These are phyloP conservation scores for Brachionus paranguensis DNA, from an alignment of 1,140 invertebrate species.

Conservation along the genomic window DNA sequence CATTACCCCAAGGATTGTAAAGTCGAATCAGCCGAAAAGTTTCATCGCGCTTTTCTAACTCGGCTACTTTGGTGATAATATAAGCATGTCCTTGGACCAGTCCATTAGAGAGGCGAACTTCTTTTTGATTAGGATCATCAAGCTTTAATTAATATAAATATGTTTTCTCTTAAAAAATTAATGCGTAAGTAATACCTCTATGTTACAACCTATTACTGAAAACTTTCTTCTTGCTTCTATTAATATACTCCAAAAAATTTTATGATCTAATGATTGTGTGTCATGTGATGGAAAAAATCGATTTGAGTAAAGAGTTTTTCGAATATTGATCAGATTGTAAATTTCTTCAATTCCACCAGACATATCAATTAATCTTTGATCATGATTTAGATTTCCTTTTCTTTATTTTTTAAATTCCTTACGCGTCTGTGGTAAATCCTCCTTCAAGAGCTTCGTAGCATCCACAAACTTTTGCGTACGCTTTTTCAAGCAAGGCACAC, in stretches of 20 bases:
- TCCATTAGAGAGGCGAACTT: not conserved
- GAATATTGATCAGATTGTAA: conserved; percentile 48
- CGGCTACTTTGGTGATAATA: conserved; percentile 36
- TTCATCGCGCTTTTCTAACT: conserved; percentile 13
- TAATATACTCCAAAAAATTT: conserved; percentile 21
- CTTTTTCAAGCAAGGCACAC: conserved; percentile 58
- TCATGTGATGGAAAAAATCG: not conserved
- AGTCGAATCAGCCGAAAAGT: not conserved
- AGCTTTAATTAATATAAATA: not conserved
- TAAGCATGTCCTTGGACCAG: conserved; percentile 40
- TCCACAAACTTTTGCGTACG: conserved; percentile 57
- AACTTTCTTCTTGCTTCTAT: conserved; percentile 1
- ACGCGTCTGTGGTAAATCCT: conserved; percentile 50
- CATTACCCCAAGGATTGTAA: conserved; percentile 93
- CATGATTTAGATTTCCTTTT: not conserved
- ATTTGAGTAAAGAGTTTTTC: not conserved
- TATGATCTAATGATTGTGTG: conserved; percentile 6
- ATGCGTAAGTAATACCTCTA: not conserved
- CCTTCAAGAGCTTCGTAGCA: conserved; percentile 50
- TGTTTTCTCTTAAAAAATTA: not conserved
- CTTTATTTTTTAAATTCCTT: not conserved
- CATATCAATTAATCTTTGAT: conserved; percentile 44
- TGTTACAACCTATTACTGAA: conserved; percentile 29
- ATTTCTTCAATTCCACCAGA: conserved; percentile 52
- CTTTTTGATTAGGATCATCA: not conserved